Conservation (phyloP, 1,140 invertebrate genomes). For the Drosophila subpulchrella region DNA sequence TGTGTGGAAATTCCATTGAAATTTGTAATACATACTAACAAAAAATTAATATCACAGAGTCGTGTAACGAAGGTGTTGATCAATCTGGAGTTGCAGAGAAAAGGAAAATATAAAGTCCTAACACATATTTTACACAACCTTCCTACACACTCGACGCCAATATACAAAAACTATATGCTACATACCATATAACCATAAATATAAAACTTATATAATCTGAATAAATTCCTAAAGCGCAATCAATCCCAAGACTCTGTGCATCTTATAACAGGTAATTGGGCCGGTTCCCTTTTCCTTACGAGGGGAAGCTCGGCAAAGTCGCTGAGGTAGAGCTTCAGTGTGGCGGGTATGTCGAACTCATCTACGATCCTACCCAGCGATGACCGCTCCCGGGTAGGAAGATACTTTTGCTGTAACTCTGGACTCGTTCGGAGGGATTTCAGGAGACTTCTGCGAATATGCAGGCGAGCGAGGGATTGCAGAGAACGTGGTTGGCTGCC, state of each 20-base stretch:
- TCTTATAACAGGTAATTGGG: constrained; percentile 4
- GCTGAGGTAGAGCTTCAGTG: constrained; percentile 66
- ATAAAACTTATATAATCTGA: constrained; percentile 50
- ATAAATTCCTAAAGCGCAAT: constrained; percentile 57
- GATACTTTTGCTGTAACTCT: constrained; percentile 50
- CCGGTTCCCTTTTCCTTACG: constrained; percentile 21
- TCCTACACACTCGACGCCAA: constrained; percentile 44
- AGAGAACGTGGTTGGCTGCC: constrained; percentile 49
- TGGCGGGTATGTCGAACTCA: constrained; percentile 59
- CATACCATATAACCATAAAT: constrained; percentile 24
- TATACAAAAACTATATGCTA: constrained; percentile 52
- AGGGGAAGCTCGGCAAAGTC: constrained; percentile 65
- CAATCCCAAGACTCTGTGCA: constrained; percentile 58
- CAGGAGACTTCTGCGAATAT: constrained; percentile 57
- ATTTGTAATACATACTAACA: constrained; percentile 26
- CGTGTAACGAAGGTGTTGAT: constrained; percentile 9
- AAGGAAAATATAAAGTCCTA: constrained; percentile 13
- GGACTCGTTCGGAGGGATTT: constrained; percentile 29
- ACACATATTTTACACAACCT: constrained; percentile 10
- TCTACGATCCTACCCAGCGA: constrained; percentile 63
- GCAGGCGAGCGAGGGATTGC: constrained; percentile 59
- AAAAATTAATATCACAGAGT: constrained; percentile 52
- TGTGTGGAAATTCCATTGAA: constrained; percentile 11
- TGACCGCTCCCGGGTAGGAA: constrained; percentile 55
- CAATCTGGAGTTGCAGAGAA: constrained; percentile 4